phyloP scores from a whole-genome alignment of 2,888 invertebrate species.

The Rhingia campestris region DNA sequence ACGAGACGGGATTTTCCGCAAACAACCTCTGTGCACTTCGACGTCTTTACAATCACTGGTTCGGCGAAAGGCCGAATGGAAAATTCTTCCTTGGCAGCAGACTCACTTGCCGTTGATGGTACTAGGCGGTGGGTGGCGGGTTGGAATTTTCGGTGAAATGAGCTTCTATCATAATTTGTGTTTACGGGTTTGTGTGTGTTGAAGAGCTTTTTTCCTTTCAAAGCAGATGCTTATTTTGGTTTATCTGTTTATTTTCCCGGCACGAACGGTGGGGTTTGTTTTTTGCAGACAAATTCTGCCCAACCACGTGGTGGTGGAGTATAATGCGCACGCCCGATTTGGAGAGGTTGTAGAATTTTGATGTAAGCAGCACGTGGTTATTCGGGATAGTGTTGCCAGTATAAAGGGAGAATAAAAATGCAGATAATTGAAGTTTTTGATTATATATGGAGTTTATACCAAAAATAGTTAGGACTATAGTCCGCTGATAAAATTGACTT shows the following conservation, averaged over 20 bases:
- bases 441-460: no score
- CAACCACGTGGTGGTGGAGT: conserved; percentile 52
- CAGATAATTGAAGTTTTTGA: no score
- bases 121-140: conserved; percentile 17
- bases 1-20: conserved; percentile 57
- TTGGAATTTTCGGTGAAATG: conserved; percentile 30
- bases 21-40: conserved; percentile 50
- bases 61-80: conserved; percentile 43
- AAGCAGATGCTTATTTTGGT: conserved; percentile 50
- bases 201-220: conserved; percentile 54
- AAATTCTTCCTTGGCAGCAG: conserved; percentile 48
- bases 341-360: conserved; percentile 42
- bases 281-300: conserved; percentile 60
- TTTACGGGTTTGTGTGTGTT: conserved; percentile 13
- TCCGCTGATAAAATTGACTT: no score
- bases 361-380: conserved; percentile 61
- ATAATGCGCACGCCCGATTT: conserved; percentile 41
- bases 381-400: conserved; percentile 39
- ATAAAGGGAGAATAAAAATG: no score
- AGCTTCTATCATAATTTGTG: conserved; percentile 37
- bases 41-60: conserved; percentile 67
- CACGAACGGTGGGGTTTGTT: conserved; percentile 52
- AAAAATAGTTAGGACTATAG: no score
- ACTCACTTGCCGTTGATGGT: neutral
- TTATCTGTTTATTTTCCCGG: conserved; percentile 49